A percentile compares a stretch with the other conserved stretches of the same genome.
Conservation (phyloP, 2,113 vertebrate genomes). For the Periophthalmodon schlosseri region DNA sequence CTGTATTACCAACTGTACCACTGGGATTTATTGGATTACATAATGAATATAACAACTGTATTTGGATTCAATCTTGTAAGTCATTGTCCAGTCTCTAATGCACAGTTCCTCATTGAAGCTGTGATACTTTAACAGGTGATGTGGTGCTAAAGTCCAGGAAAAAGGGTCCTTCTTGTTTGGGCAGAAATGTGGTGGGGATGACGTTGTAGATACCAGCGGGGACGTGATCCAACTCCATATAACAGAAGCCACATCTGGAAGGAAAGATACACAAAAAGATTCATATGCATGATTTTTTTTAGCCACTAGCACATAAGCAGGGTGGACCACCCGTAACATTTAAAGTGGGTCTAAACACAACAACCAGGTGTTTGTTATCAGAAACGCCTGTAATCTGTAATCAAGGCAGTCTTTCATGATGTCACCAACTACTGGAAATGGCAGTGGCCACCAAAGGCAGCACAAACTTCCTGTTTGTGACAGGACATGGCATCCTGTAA, state of each 20-base stretch:
- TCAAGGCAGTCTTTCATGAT: too few relatives aligned
- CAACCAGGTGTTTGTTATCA: too few relatives aligned
- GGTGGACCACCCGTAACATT: too few relatives aligned
- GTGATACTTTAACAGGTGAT: conserved; percentile 83
- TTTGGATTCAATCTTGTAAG: neutral
- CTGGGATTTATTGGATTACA: neutral
- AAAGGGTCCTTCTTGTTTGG: conserved; percentile 97
- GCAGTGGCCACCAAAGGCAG: too few relatives aligned
- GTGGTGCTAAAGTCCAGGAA: conserved; percentile 92
- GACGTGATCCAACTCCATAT: conserved; percentile 86
- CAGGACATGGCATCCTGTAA: too few relatives aligned
- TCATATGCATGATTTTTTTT: too few relatives aligned
- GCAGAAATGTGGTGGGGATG: conserved; percentile 93
- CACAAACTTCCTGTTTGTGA: too few relatives aligned
- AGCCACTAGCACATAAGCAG: too few relatives aligned
- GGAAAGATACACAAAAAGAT: neutral
- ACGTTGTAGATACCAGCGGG: conserved; percentile 92
- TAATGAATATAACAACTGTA: neutral
- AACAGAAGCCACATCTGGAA: conserved; percentile 95
- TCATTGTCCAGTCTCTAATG: neutral
- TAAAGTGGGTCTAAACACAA: too few relatives aligned
- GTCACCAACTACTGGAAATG: too few relatives aligned
- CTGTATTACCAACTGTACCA: neutral
- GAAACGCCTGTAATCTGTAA: too few relatives aligned
- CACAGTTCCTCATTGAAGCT: conserved; percentile 84